A percentile compares a stretch with the other conserved stretches of the same genome.
Evolutionary conservation across 64 coral and sea anemone species (phyloP).

Genomic region (Porites lutea): DNA sequence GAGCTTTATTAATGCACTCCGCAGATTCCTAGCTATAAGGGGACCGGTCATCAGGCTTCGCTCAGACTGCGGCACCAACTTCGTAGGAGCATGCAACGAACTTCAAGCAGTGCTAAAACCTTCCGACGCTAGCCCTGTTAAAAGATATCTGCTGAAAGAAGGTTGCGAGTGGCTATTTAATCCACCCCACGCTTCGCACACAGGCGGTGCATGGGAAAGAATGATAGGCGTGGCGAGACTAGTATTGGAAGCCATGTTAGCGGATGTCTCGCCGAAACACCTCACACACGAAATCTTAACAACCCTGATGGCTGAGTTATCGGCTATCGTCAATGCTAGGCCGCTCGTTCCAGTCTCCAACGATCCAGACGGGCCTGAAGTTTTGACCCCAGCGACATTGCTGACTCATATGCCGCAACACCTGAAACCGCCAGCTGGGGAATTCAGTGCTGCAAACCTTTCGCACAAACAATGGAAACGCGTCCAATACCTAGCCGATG

Average conservation of each 20-base stretch:
- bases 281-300: constrained; percentile 66
- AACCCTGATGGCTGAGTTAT: constrained; percentile 76
- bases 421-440: neutral
- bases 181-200: constrained; percentile 37
- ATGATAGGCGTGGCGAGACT: constrained; percentile 28
- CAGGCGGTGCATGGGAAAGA: constrained; percentile 50
- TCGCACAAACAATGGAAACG: constrained; percentile 27
- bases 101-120: constrained; percentile 1
- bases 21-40: too few species aligned
- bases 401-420: constrained; percentile 48
- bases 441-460: constrained; percentile 30
- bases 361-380: constrained; percentile 53
- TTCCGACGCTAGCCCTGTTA: neutral
- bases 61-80: too few species aligned
- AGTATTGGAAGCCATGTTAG: constrained; percentile 31
- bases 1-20: too few species aligned
- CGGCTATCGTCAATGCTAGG: too few species aligned
- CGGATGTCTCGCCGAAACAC: constrained; percentile 17
- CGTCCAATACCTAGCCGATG: constrained; percentile 42
- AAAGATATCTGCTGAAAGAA: constrained; percentile 11
- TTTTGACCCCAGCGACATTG: constrained; percentile 36
- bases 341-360: constrained; percentile 42
- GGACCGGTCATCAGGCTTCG: too few species aligned
- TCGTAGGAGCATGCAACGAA: constrained; percentile 54
- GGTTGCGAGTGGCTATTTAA: constrained; percentile 60